These are phyloP conservation scores for Apoda limacodes DNA, from an alignment of 2,888 invertebrate genomes.

Conservation along the genomic window DNA sequence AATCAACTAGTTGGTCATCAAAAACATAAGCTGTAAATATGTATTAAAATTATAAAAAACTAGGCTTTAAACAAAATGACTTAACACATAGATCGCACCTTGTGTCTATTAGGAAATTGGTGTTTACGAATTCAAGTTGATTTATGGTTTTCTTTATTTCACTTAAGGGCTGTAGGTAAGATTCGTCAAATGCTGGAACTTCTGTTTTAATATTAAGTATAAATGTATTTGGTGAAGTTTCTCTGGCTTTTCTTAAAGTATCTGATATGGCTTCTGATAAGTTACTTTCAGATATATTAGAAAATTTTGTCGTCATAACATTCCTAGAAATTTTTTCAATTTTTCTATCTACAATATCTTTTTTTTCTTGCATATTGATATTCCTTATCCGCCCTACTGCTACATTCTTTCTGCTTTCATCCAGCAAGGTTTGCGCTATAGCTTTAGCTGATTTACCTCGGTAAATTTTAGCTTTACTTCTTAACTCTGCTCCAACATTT, in stretches of 20 bases:
- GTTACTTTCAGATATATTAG: constrained; percentile 24
- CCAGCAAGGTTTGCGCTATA: constrained; percentile 75
- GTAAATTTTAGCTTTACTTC: constrained; percentile 68
- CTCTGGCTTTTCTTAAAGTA: constrained; percentile 34
- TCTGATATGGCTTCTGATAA: constrained; percentile 9
- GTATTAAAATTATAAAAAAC: constrained; percentile 4
- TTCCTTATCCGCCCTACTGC: constrained; percentile 41
- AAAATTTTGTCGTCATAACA: constrained; percentile 28
- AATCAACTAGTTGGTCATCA: neutral
- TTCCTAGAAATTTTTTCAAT: constrained; percentile 29
- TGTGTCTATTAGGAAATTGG: constrained; percentile 71
- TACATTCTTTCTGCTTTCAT: constrained; percentile 70
- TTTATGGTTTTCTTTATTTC: constrained; percentile 73
- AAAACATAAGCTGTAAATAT: constrained; percentile 1
- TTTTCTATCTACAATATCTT: constrained; percentile 29
- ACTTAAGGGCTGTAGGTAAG: constrained; percentile 69
- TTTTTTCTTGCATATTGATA: constrained; percentile 34
- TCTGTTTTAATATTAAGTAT: constrained; percentile 46
- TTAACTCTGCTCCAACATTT: constrained; percentile 61
- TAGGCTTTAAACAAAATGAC: too few species aligned
- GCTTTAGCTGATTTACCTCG: constrained; percentile 82
- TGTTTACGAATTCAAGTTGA: constrained; percentile 72
- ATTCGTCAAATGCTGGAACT: constrained; percentile 60
- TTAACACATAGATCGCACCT: too few species aligned
- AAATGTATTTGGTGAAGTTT: constrained; percentile 42